Base-by-base conservation (phyloP, 1,140 invertebrate species). In the Zophobas morio region DNA sequence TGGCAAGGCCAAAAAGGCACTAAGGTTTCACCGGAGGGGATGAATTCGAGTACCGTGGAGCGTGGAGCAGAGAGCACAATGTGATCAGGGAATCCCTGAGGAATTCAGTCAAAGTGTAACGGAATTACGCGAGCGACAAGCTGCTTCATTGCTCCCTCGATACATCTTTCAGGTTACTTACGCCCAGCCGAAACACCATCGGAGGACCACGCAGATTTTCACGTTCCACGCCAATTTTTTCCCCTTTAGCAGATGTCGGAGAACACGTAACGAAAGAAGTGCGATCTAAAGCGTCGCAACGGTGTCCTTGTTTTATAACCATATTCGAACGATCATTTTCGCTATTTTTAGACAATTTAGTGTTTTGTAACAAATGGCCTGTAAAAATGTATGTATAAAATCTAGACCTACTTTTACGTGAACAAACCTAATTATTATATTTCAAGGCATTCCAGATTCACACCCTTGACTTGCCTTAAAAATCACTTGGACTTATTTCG, bases 81-180 rank as follows among this genome's bases (percentile, higher is more conserved):
- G 75, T 72, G 75, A 77, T 77, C 75, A 70, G 53, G 36, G 53
- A 54, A 6, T 72, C 75, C 49, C 70, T 2, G 5, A 54, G 66
- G 75, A 71, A 42, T 49, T 47, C 47, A 56, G 42, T 71, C 37
- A 57, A 70, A 57, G 54, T 72, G 60, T 77, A 77, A 71, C 51
- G 70, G 70, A 77, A 77, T 77, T 77, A 77, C 47, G 47, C n/a
- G 40, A 77, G 66, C 66, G 75, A 71, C 66, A 77, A 71, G 70
- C 51, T 77, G 75, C 70, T 60, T 77, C 75, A 77, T 77, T 47
- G 75, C 63, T 71, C 75, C 66, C 75, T 32, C 3, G 70, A 57
- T 72, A 71, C 66, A 35, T 57, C 51, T 71, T 60, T 70, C 75
- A 53, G 74, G 71, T 73, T 73, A 56, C 60, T 46, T 66, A 66